Evolutionary conservation across 1,140 invertebrate genomes (phyloP), one percentile per base, ranked within the genome.

Genomic region (Xylocopa sonorina): DNA sequence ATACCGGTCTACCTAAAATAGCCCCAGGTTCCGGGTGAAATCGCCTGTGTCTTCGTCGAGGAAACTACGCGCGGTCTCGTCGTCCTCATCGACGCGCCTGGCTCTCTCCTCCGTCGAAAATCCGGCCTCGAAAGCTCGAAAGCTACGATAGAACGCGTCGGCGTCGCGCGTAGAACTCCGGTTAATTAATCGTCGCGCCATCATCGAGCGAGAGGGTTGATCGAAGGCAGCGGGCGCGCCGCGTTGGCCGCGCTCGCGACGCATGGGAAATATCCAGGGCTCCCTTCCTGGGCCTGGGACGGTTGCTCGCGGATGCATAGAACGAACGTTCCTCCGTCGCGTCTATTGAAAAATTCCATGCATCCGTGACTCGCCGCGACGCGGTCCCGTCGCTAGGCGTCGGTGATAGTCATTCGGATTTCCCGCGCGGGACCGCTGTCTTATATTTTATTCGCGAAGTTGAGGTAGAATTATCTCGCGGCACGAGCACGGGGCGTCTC

Each of bases 301-400:
- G 21, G 29, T 50, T 32, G 34, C 74, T 76, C 79, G 48, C 53
- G 34, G 43, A 46, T 38, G 55, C 72, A 63, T 46, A 62, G 46
- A 46, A 34, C 53, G n/a, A n/a, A n/a, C n/a, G n/a, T 63, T 46
- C 27, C 21, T 38, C 64, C 78, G 69, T 67, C 32, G 27, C 6
- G 63, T 55, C 80, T 77, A 80, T 73, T 75, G 78, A 80, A 81
- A 81, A 81, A 81, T 81, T 77, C 79, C 63, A 81, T 81, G 79
- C 79, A 81, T 81, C 79, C 73, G 63, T 69, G 74, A 77, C 64
- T 38, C 38, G 46, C 29, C 3, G 29, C 18, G 27, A 34, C 41
- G 34, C 29, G 18, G 12, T 29, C 14, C 18, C 14, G 38, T 4
- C n/a, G 32, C 50, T 55, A 38, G 27, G 9, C 14, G 27, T 10